Evolutionary conservation across 2,888 invertebrate species (phyloP).

Genomic region (Thysanoteuthis rhombus): DNA sequence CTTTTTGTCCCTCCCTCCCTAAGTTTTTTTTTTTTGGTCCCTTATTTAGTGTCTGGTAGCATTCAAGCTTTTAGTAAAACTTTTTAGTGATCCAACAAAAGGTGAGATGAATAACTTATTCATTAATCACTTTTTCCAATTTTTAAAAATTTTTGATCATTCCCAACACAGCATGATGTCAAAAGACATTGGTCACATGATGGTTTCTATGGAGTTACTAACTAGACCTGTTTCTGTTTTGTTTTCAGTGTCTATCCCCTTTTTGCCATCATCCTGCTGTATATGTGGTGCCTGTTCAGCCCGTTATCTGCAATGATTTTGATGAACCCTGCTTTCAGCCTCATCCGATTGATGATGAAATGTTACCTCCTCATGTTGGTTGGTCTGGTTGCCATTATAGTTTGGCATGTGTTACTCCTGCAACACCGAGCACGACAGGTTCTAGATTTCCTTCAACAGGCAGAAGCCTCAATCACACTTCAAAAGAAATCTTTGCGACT

Average conservation of each 20-base stretch:
- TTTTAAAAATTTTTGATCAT: no score
- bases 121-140: no score
- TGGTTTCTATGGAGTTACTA: no score
- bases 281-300: slow-evolving; percentile 16
- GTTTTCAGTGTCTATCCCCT: background rate
- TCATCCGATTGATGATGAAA: background rate
- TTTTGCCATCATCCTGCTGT: background rate
- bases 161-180: no score
- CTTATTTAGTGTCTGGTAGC: no score
- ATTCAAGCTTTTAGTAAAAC: no score
- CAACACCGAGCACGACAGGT: background rate
- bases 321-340: background rate
- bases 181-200: background rate
- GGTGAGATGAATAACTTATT: no score
- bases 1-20: no score
- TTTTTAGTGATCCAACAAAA: no score
- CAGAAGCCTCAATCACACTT: background rate
- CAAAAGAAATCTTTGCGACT: slow-evolving; percentile 49
- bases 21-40: no score
- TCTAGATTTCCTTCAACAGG: background rate
- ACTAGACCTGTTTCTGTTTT: no score
- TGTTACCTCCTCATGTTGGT: background rate
- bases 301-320: background rate
- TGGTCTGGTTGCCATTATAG: background rate
- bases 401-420: background rate